Evolutionary conservation across 2,888 invertebrate genomes (phyloP), one percentile per base, ranked within the genome.

Genomic region (Plagodis pulveraria): DNA sequence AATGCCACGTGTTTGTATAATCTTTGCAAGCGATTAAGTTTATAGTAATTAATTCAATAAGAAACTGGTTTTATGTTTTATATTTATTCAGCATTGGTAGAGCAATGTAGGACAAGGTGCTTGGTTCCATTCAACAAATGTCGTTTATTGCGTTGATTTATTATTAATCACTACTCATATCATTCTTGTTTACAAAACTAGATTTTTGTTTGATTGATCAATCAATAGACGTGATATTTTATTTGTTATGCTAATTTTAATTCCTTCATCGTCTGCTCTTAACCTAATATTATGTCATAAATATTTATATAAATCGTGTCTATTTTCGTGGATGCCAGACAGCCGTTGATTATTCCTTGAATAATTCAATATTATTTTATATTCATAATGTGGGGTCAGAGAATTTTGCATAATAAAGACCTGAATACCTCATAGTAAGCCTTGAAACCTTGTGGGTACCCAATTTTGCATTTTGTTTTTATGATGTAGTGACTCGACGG

Each of bases 371-470:
- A 50, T 43, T 42, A 73, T 71, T 80, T 76, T 74, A 74, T 80
- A 78, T 79, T 73, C 58, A 73, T 74, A 71, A 73, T 74, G 58
- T 60, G 72, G 69, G 73, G 68, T 74, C 69, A 70, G 72, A 67
- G 61, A 67, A 81, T 83, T 22, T 84, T 78, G 75, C 83, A 83
- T 82, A 77, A 76, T 76, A 78, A 78, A 78, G 77, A 77, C 69
- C 70, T 74, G 71, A 60, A 71, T 74, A 50, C 32, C 33, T 76
- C 81, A 22, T 22, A 22, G 22, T 22, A 22, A 22, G 22, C 22
- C 22, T 22, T 22, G 22, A 22, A 22, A 1, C 2, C 22, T 22
- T 22, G 22, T 22, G 22, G 22, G 22, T 22, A 22, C 22, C 22
- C 22, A 22, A 2, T 22, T 22, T 22, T 22, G 22, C 22, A 22